These are phyloP conservation scores for Scrobipalpa atriplicella DNA, from an alignment of 2,888 invertebrate species.

Conservation along the genomic window DNA sequence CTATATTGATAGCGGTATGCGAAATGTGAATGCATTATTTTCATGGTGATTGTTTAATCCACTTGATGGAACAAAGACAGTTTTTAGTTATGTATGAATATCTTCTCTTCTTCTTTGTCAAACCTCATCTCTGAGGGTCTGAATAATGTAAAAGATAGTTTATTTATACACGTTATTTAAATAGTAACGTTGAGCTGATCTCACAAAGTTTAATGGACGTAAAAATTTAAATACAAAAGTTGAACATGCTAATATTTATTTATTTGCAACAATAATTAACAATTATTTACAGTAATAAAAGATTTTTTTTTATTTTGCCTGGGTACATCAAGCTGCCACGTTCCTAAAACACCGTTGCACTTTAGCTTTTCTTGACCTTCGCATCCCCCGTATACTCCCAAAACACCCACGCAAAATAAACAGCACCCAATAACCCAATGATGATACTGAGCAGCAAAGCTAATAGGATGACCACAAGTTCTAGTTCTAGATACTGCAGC, in stretches of 20 bases:
- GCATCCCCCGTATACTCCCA: not conserved
- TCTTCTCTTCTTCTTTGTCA: too few species aligned
- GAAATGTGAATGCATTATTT: constrained; percentile 29
- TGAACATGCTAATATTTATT: too few species aligned
- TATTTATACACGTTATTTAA: too few species aligned
- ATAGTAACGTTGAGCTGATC: too few species aligned
- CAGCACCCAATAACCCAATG: not conserved
- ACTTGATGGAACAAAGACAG: not conserved
- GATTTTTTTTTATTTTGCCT: too few species aligned
- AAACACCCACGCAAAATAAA: not conserved
- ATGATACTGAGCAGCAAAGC: not conserved
- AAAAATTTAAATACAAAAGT: too few species aligned
- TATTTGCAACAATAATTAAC: too few species aligned
- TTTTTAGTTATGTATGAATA: not conserved
- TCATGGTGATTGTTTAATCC: constrained; percentile 28
- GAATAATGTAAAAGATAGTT: too few species aligned
- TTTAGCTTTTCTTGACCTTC: not conserved
- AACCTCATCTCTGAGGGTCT: too few species aligned
- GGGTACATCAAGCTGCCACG: too few species aligned
- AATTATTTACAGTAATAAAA: too few species aligned
- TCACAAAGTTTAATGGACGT: too few species aligned
- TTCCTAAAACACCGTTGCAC: not conserved
- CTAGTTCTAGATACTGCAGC: constrained; percentile 43
- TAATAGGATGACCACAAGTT: constrained; percentile 5
- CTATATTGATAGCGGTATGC: constrained; percentile 24